Conservation (phyloP, 2,888 invertebrate species). For the Perdita meconis region DNA sequence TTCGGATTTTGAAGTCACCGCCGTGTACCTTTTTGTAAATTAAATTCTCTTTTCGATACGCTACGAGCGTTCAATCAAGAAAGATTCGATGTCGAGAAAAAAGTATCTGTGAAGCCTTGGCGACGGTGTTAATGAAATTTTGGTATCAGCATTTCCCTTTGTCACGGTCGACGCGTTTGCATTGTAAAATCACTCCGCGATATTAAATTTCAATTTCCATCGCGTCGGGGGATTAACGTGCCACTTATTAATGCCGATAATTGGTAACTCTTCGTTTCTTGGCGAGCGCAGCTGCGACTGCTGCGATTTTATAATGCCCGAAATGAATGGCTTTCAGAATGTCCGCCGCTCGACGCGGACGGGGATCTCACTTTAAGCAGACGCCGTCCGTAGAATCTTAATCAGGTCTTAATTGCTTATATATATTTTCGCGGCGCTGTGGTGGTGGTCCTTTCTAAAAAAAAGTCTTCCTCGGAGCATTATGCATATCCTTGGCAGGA, state of each 20-base stretch:
- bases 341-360: not conserved
- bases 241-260: not conserved
- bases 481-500: slow-evolving; percentile 74
- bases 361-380: slow-evolving; percentile 15
- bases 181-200: not conserved
- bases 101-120: too few relatives aligned
- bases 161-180: not conserved
- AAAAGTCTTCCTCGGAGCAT: slow-evolving; percentile 60
- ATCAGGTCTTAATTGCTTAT: slow-evolving; percentile 73
- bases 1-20: too few relatives aligned
- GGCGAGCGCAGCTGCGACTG: not conserved
- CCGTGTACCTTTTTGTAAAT: too few relatives aligned
- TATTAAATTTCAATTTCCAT: slow-evolving; percentile 21
- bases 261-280: not conserved
- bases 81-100: too few relatives aligned
- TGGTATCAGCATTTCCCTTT: not conserved
- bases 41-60: too few relatives aligned
- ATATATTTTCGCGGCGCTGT: slow-evolving; percentile 66
- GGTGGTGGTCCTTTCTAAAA: slow-evolving; percentile 56
- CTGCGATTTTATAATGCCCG: not conserved
- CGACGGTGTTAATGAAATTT: not conserved
- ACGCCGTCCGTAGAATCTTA: slow-evolving; percentile 46
- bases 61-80: too few relatives aligned
- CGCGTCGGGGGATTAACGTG: not conserved
- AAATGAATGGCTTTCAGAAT: slow-evolving; percentile 36